A percentile compares a stretch with the other conserved stretches of the same genome.
Evolutionary conservation across 1,140 invertebrate genomes (phyloP).

Genomic region (Bombus difficillimus): DNA sequence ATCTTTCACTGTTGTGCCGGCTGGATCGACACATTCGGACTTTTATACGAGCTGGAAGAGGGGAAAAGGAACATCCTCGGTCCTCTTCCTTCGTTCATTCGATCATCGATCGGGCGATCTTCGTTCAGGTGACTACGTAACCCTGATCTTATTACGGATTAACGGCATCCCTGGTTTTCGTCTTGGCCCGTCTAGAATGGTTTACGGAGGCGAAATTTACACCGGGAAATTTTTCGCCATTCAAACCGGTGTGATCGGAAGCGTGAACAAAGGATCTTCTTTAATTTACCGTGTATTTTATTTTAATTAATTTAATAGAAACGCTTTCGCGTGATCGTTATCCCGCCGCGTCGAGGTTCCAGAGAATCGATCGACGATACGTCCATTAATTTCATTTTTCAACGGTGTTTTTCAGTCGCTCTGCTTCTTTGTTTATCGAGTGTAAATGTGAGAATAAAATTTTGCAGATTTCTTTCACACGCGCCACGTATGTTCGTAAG

Average conservation of each 20-base stretch:
- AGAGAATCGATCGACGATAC: neutral
- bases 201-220: constrained; percentile 15
- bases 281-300: neutral
- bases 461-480: neutral
- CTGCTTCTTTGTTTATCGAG: neutral
- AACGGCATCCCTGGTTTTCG: constrained; percentile 1
- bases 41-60: constrained; percentile 64
- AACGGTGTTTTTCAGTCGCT: neutral
- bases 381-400: neutral
- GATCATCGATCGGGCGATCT: constrained; percentile 43
- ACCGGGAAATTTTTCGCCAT: constrained; percentile 10
- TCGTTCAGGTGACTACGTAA: constrained; percentile 39
- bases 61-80: constrained; percentile 53
- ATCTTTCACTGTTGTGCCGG: constrained; percentile 71
- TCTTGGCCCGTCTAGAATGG: neutral
- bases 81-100: constrained; percentile 41
- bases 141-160: constrained; percentile 51
- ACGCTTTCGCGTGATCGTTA: neutral
- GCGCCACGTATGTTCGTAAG: too few species aligned
- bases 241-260: neutral
- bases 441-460: neutral
- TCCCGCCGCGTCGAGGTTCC: neutral
- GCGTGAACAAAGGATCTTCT: neutral
- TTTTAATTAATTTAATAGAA: constrained; percentile 20
- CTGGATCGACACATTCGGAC: constrained; percentile 65